Evolutionary conservation across 2,888 invertebrate genomes (phyloP).

Genomic region (Arenicola marina): DNA sequence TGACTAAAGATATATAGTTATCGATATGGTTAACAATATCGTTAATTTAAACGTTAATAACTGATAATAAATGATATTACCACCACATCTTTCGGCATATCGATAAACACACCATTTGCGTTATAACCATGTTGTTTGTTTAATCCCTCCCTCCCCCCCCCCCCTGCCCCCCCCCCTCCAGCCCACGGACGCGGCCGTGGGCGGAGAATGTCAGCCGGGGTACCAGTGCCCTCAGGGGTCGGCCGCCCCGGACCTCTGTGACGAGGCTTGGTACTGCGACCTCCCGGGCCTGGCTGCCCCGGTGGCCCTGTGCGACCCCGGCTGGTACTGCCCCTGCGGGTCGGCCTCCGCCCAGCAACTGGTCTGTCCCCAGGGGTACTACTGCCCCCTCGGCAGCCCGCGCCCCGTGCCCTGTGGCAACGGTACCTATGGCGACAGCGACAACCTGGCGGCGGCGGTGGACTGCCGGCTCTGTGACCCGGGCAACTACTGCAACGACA

Average conservation of each 20-base stretch:
- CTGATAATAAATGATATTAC: too few species aligned
- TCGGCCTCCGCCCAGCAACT: constrained; percentile 40
- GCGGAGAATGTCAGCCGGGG: constrained; percentile 52
- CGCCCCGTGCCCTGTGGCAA: constrained; percentile 46
- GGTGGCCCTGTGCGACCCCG: constrained; percentile 48
- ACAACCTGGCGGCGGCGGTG: constrained; percentile 21
- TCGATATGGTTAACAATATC: too few species aligned
- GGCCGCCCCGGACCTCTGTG: constrained; percentile 42
- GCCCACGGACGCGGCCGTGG: constrained; percentile 3
- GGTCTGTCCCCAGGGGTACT: constrained; percentile 40
- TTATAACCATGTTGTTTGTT: too few species aligned
- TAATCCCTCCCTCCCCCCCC: neutral
- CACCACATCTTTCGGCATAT: too few species aligned
- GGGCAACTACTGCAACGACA: constrained; percentile 50
- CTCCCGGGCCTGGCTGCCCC: constrained; percentile 43
- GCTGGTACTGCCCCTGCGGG: constrained; percentile 52
- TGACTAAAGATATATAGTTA: too few species aligned
- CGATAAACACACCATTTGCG: too few species aligned
- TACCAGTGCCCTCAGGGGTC: constrained; percentile 53
- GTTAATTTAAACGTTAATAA: too few species aligned
- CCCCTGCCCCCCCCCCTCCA: neutral
- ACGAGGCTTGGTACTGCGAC: constrained; percentile 54
- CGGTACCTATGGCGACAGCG: constrained; percentile 48
- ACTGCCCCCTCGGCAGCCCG: constrained; percentile 43
- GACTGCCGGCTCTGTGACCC: constrained; percentile 52